Percentiles rank a stretch among this genome's conserved stretches.
Conservation (phyloP, 2,797 vertebrate species). For the Onychomys leucogaster region DNA sequence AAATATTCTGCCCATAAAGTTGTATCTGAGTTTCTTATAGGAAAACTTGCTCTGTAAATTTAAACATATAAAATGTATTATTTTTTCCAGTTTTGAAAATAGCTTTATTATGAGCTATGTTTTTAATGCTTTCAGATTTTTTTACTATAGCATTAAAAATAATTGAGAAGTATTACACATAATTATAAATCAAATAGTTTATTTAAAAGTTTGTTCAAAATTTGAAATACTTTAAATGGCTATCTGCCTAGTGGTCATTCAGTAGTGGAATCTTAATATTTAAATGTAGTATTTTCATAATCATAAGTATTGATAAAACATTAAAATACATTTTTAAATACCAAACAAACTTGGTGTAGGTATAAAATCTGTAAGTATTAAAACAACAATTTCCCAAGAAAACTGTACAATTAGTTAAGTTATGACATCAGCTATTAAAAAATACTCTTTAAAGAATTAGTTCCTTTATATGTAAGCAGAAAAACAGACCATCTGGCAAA, state of each 20-base stretch:
- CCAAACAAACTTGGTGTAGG: neutral
- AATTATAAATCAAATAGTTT: conserved; percentile 41
- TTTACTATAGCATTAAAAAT: conserved; percentile 41
- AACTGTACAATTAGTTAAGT: neutral
- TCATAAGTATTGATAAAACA: conserved; percentile 28
- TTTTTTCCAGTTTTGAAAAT: conserved; percentile 50
- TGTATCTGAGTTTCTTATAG: conserved; percentile 25
- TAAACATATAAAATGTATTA: conserved; percentile 23
- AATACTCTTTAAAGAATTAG: conserved; percentile 16
- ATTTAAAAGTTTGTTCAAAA: neutral
- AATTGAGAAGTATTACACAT: neutral
- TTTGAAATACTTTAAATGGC: conserved; percentile 8
- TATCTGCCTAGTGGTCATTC: neutral
- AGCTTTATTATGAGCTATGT: conserved; percentile 47
- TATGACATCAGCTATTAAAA: conserved; percentile 31
- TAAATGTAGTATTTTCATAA: conserved; percentile 59
- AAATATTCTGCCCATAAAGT: conserved; percentile 34
- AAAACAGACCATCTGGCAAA: conserved; percentile 45
- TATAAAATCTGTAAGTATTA: conserved; percentile 52
- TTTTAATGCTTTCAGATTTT: conserved; percentile 12
- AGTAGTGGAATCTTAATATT: neutral
- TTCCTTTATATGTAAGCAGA: conserved; percentile 41
- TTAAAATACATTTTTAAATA: conserved; percentile 40
- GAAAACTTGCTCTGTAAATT: conserved; percentile 43
- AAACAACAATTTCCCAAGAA: conserved; percentile 54